Percentiles rank a stretch among this genome's conserved stretches.
phyloP scores from a whole-genome alignment of 1,140 invertebrate species.

The Monomorium pharaonis region DNA sequence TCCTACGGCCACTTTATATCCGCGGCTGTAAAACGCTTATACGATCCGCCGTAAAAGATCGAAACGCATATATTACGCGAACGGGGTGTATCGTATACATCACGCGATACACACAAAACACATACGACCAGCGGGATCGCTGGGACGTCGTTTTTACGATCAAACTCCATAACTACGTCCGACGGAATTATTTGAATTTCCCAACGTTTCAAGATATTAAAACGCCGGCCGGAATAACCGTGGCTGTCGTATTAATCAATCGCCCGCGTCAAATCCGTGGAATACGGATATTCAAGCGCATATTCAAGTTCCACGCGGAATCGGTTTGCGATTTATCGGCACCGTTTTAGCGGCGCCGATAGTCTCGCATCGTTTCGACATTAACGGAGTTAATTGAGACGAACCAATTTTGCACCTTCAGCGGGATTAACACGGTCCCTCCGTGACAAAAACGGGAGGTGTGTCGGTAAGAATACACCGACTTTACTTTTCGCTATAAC shows the following conservation, averaged over 20 bases:
- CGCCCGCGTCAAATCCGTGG: slow-evolving; percentile 25
- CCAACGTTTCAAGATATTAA: slow-evolving; percentile 43
- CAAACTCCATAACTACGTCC: slow-evolving; percentile 39
- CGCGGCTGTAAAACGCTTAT: slow-evolving; percentile 45
- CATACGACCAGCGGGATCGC: slow-evolving; percentile 5
- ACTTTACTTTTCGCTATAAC: neutral
- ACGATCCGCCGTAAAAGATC: slow-evolving; percentile 51
- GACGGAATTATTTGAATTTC: slow-evolving; percentile 47
- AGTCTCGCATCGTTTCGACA: slow-evolving; percentile 24
- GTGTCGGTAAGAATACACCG: too few relatives aligned
- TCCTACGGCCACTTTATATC: slow-evolving; percentile 46
- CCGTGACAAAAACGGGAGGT: neutral
- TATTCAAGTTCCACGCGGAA: neutral
- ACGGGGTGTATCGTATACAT: slow-evolving; percentile 17
- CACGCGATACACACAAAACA: slow-evolving; percentile 46
- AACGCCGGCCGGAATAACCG: slow-evolving; percentile 14
- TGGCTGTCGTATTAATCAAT: slow-evolving; percentile 30
- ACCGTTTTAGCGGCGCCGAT: neutral
- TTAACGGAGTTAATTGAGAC: slow-evolving; percentile 35
- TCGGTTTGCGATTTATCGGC: slow-evolving; percentile 52
- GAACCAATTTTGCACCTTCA: slow-evolving; percentile 30
- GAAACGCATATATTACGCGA: slow-evolving; percentile 55
- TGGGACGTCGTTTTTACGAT: slow-evolving; percentile 50
- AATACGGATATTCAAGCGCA: neutral
- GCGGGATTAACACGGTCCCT: neutral